Base-by-base conservation (phyloP, 2,888 invertebrate genomes). In the Tenthredo distinguenda region DNA sequence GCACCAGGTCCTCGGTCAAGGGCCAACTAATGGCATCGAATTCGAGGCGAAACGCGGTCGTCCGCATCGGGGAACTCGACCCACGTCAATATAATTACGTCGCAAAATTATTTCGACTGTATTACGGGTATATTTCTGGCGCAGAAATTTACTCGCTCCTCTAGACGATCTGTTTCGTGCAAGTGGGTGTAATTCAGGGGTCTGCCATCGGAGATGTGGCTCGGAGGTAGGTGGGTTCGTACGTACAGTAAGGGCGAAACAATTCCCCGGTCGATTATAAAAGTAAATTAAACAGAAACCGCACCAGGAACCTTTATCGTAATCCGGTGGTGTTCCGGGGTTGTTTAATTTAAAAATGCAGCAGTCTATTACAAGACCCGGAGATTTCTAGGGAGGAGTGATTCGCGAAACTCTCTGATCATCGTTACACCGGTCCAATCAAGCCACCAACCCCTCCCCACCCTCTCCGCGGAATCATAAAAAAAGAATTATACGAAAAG, bases 231-330 rank as follows among this genome's bases (percentile, higher is more conserved):
- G 15, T 68, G 18, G 31, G 1, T 9, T 18, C 31, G 10, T 15
- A 43, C 5, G 10, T 15, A 74, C 10, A 21, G 47, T n/a, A 26
- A 26, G 55, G 55, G n/a, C 3, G 62, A 43, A 37, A 89, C 89
- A 89, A 90, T 88, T 91, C 91, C 90, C 91, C 83, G 50, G 90
- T 86, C 88, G 89, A 87, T 89, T 90, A 91, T 91, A 91, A 91
- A 91, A 91, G 89, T 91, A 91, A 90, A 91, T 91, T 91, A 91
- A 91, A 91, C 89, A 87, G 86, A 85, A 76, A 87, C 79, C 62
- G 10, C 68, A 18, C 34, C 34, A 34, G 15, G 34, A 34, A 68
- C 15, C 34, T 68, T 26, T 37, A 26, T 84, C 89, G 87, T 90
- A 89, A 89, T 62, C 62, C 2, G 12, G 10, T 12, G 62, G 26